Conservation (phyloP, 2,888 invertebrate species). For the Diachrysia chrysitis region DNA sequence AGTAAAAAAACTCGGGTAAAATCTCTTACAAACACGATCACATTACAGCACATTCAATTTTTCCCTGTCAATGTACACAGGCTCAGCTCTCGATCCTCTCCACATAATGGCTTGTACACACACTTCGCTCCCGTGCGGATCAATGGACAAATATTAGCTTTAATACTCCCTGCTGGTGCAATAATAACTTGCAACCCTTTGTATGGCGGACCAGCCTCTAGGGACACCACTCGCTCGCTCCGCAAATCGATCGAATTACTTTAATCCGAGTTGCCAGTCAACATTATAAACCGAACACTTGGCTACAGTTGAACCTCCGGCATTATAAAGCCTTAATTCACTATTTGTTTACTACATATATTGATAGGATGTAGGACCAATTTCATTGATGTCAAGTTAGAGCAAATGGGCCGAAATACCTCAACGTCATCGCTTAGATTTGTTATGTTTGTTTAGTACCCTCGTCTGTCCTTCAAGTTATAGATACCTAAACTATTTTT, state of each 20-base stretch:
- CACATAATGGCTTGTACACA: slow-evolving; percentile 74
- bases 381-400: neutral
- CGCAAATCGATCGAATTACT: neutral
- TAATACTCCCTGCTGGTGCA: slow-evolving; percentile 60
- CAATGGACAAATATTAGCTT: slow-evolving; percentile 77
- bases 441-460: slow-evolving; percentile 21
- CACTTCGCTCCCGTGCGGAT: slow-evolving; percentile 60
- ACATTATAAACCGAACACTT: neutral
- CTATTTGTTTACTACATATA: neutral
- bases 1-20: slow-evolving; percentile 32
- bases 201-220: slow-evolving; percentile 19
- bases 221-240: slow-evolving; percentile 6
- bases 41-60: slow-evolving; percentile 61
- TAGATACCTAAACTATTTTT: too few relatives aligned
- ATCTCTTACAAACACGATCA: slow-evolving; percentile 60
- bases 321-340: neutral
- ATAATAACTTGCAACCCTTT: slow-evolving; percentile 47
- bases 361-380: neutral
- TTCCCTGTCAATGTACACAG: slow-evolving; percentile 60
- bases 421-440: slow-evolving; percentile 26
- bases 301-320: neutral
- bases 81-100: slow-evolving; percentile 67
- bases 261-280: neutral
- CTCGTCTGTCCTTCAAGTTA: slow-evolving; percentile 15
- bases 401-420: slow-evolving; percentile 7